Percentiles rank a stretch among this genome's conserved stretches.
Evolutionary conservation across 1,140 invertebrate genomes (phyloP).

Genomic region (Drosophila orena): DNA sequence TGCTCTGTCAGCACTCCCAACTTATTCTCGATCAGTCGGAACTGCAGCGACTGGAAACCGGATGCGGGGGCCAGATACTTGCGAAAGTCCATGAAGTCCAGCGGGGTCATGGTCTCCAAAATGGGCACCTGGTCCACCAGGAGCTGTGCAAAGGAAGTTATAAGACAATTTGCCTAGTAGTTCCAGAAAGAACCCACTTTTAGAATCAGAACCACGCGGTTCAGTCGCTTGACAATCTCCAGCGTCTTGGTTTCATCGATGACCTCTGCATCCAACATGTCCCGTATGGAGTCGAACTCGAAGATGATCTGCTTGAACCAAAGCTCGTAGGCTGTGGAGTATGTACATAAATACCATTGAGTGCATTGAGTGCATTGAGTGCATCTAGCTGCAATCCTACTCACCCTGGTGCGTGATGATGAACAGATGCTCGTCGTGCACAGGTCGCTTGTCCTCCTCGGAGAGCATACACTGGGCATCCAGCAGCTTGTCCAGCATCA

Average conservation of each 20-base stretch:
- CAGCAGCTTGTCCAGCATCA: slow-evolving; percentile 95
- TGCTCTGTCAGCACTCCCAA: slow-evolving; percentile 95
- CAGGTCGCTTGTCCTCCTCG: slow-evolving; percentile 88
- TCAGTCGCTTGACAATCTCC: slow-evolving; percentile 95
- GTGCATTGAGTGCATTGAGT: neutral
- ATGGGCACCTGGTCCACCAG: slow-evolving; percentile 98
- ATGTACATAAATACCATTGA: neutral
- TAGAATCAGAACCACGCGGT: slow-evolving; percentile 96
- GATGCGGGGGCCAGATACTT: slow-evolving; percentile 96
- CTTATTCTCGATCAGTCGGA: slow-evolving; percentile 98
- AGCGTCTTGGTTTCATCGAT: slow-evolving; percentile 97
- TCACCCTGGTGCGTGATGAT: slow-evolving; percentile 99
- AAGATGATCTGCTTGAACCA: slow-evolving; percentile 99
- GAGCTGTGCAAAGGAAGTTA: slow-evolving; percentile 87
- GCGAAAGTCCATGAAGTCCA: slow-evolving; percentile 98
- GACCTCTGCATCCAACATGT: slow-evolving; percentile 91
- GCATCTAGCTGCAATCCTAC: neutral
- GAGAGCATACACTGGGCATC: slow-evolving; percentile 94
- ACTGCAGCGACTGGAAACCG: slow-evolving; percentile 99
- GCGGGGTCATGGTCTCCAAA: slow-evolving; percentile 98
- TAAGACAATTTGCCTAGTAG: neutral
- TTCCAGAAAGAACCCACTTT: slow-evolving; percentile 89
- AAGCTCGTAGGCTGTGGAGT: slow-evolving; percentile 94
- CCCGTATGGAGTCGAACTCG: slow-evolving; percentile 96
- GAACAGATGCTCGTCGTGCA: slow-evolving; percentile 99